These are phyloP conservation scores for Novumbra hubbsi DNA, from an alignment of 2,797 vertebrate species.

Conservation along the genomic window DNA sequence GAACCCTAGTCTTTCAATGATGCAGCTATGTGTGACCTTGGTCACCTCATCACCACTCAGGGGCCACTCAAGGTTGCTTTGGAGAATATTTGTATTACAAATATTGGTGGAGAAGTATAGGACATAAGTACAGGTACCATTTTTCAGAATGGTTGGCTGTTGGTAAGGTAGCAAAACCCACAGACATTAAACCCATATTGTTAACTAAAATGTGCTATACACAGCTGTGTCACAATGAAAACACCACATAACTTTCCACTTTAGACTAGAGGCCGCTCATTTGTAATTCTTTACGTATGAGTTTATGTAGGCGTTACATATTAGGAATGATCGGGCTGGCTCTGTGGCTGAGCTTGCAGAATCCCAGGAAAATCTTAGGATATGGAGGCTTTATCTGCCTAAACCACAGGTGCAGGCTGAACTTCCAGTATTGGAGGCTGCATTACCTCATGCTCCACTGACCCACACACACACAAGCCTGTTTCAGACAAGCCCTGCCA, in stretches of 20 bases:
- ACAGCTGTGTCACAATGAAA: constrained; percentile 14
- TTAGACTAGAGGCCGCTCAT: background rate
- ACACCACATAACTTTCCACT: background rate
- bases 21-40: too few relatives aligned
- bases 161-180: too few relatives aligned
- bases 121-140: too few relatives aligned
- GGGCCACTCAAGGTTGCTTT: too few relatives aligned
- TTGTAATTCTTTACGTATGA: constrained; percentile 45
- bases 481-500: constrained; percentile 9
- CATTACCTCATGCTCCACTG: background rate
- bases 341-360: constrained; percentile 52
- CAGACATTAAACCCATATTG: too few relatives aligned
- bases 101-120: background rate
- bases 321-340: constrained; percentile 47
- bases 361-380: constrained; percentile 54
- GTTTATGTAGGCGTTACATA: constrained; percentile 55
- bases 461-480: constrained; percentile 5
- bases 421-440: background rate
- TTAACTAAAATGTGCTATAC: too few relatives aligned
- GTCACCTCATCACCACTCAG: too few relatives aligned
- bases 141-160: too few relatives aligned
- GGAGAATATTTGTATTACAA: too few relatives aligned
- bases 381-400: constrained; percentile 47
- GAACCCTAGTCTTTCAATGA: too few relatives aligned
- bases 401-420: constrained; percentile 39